Percentiles rank a stretch among this genome's conserved stretches.
Evolutionary conservation across 1,140 invertebrate genomes (phyloP).

Genomic region (Drosophila miranda): DNA sequence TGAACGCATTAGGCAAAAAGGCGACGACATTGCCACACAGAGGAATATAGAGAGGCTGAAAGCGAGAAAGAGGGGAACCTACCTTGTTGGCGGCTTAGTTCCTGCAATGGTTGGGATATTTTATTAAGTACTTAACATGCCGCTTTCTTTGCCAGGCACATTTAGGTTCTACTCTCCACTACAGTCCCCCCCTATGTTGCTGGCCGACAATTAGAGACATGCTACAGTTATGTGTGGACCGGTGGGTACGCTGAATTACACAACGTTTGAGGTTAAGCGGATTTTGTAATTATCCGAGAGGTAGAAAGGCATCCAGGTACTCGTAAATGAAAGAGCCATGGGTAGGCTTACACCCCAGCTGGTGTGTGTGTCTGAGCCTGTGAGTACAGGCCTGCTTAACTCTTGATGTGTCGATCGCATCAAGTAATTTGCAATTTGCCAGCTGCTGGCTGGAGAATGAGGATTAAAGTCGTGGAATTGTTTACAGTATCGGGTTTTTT

Average conservation of each 20-base stretch:
- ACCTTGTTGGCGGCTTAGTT: constrained; percentile 71
- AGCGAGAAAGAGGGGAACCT: constrained; percentile 27
- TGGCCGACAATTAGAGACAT: constrained; percentile 61
- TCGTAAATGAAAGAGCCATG: constrained; percentile 32
- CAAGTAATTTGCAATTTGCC: constrained; percentile 19
- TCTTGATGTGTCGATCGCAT: constrained; percentile 35
- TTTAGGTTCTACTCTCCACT: constrained; percentile 35
- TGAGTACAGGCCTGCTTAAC: constrained; percentile 23
- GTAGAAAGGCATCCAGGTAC: constrained; percentile 7
- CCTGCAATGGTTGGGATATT: constrained; percentile 48
- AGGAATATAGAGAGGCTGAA: neutral
- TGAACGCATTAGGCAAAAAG: constrained; percentile 73
- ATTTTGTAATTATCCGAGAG: constrained; percentile 75
- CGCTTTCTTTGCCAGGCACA: constrained; percentile 45
- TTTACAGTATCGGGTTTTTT: too few relatives aligned
- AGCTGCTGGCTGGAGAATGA: neutral
- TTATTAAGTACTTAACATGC: constrained; percentile 69
- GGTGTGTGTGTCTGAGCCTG: constrained; percentile 27
- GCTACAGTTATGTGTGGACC: constrained; percentile 44
- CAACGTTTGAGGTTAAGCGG: constrained; percentile 80
- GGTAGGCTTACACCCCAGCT: constrained; percentile 30
- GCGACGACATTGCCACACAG: constrained; percentile 32
- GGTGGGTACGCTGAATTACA: constrained; percentile 75
- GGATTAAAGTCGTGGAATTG: neutral
- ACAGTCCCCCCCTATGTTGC: neutral